Base-by-base conservation (phyloP, 2,888 invertebrate genomes). In the Hyalella azteca region DNA sequence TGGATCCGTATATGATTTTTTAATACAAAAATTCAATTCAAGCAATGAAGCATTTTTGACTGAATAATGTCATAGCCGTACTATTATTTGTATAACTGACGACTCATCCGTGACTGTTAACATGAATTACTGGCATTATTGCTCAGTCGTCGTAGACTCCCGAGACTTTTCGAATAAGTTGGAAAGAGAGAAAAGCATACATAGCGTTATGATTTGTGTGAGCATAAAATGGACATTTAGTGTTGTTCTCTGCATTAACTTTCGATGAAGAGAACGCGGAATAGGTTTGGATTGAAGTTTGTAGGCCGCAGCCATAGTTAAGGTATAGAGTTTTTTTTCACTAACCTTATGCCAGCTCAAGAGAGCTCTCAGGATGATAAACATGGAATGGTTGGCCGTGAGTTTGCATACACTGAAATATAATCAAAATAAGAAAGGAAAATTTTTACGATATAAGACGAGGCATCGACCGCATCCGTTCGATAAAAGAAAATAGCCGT, bases 171-270 rank as follows among this genome's bases (percentile, higher is more conserved):
- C 22, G 4, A 54, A 54, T 54, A 29, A 54, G 26, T 54, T 29
- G 26, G 29, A 54, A 29, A 54, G 29, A 54, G 54, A 22, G 54
- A 54, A 54, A 11, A 29, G 54, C 54, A 29, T 54, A 54, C 54
- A 54, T 54, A 54, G 22, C 26, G 54, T 54, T 54, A 66, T 66
- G 66, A 66, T 66, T n/a, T 36, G 36, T 66, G 13, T 32, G 36
- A 66, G 32, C 66, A 66, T 66, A 66, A 66, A 66, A 66, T 66
- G 66, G 66, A 66, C 66, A 29, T 66, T 66, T 66, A 66, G 66
- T 11, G 66, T 66, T 66, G 36, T 66, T 66, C 19, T 66, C 36
- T 66, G 19, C 66, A 66, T 66, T 66, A 66, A 66, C 66, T 66
- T 29, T 36, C 22, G 66, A 66, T 36, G 19, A 66, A 29, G 54